Base-by-base conservation (phyloP, 2,113 vertebrate species). In the Hylia prasina region DNA sequence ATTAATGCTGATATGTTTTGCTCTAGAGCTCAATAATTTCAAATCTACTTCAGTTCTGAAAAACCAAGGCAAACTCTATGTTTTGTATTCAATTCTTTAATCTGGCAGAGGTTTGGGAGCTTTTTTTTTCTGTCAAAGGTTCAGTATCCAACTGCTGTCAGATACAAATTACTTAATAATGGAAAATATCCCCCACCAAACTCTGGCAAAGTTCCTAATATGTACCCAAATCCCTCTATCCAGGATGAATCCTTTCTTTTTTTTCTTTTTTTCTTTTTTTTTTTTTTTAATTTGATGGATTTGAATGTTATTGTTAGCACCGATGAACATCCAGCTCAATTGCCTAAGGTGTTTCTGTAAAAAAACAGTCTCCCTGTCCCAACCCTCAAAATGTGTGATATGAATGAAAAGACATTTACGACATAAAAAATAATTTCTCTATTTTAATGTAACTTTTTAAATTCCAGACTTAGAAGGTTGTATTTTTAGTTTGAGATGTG, bases 1-100 rank as follows among this genome's bases (percentile, higher is more conserved):
- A 37, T 90, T 94, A 90, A 54, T 20, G 35, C 17, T 72, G 45
- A 50, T 65, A 37, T 23, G 50, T 79, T 89, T 93, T 80, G 25
- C 70, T 92, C 56, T 68, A 56, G 53, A 89, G 65, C 22, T 75
- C 61, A 82, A 31, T 89, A 47, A 92, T 75, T 92, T 91, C 20
- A 76, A 79, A 73, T 53, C 33, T 11, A 48, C 19, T 90, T 72
- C n/a, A 73, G 30, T 44, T 77, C 54, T 73, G 65, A 90, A 40
- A 18, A 76, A 35, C 6, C 35, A 75, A 76, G 27, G 4, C 24
- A 68, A 61, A 63, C 5, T 44, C 45, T 12, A 6, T 64, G 60
- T 53, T 81, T 61, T 91, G 6, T 13, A 61, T 69, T 33, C 10
- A 61, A 11, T 72, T 71, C 5, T 37, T 23, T 13, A 79, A 63